These are phyloP conservation scores for Geophilus truncorum DNA, from an alignment of 2,888 invertebrate genomes.

Conservation along the genomic window DNA sequence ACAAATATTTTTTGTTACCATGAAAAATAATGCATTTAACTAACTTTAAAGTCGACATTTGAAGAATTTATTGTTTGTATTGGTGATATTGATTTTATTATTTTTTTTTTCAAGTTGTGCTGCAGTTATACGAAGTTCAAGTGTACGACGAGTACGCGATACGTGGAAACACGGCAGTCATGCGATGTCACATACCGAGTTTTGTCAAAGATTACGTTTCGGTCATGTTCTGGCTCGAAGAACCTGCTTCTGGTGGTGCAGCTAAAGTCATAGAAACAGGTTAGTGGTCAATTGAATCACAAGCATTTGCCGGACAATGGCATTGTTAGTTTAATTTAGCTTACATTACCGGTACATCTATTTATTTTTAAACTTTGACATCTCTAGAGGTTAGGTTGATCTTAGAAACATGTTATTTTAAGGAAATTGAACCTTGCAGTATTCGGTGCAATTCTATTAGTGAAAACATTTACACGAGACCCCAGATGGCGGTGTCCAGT, in stretches of 20 bases:
- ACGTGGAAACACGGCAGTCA: slow-evolving; percentile 50
- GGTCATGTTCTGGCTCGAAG: slow-evolving; percentile 54
- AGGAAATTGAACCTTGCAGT: neutral
- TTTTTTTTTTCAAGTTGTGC: slow-evolving; percentile 40
- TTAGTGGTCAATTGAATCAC: no score
- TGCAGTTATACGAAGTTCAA: slow-evolving; percentile 48
- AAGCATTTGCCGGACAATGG: no score
- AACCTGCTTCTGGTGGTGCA: slow-evolving; percentile 74
- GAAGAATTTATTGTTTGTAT: neutral
- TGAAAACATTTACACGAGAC: slow-evolving; percentile 6
- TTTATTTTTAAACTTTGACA: neutral
- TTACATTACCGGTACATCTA: no score
- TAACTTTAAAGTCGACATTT: neutral
- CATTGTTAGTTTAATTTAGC: no score
- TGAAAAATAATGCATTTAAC: no score
- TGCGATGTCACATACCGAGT: slow-evolving; percentile 73
- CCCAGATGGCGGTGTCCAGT: neutral
- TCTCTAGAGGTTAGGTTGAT: no score
- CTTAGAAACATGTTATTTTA: neutral
- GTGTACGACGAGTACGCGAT: slow-evolving; percentile 50
- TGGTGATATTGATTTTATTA: neutral
- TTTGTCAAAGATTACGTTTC: slow-evolving; percentile 82
- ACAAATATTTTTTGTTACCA: no score
- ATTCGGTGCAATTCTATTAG: neutral
- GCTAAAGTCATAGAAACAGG: slow-evolving; percentile 37